phyloP scores from a whole-genome alignment of 2,888 invertebrate genomes.

The Psylliodes chrysocephalus region DNA sequence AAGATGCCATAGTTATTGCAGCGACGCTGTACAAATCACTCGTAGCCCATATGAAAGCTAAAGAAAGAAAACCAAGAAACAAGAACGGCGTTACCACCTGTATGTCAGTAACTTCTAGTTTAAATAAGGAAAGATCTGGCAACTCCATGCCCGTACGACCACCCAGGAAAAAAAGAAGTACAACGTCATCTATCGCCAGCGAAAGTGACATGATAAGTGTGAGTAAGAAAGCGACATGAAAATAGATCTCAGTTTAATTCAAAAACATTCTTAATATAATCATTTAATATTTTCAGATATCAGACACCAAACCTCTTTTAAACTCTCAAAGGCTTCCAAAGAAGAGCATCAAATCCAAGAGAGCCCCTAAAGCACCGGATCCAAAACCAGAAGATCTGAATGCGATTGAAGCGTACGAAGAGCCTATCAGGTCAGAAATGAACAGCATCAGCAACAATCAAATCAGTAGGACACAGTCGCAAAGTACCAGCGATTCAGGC shows the following conservation, averaged over 20 bases:
- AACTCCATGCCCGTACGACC: conserved; percentile 72
- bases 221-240: conserved; percentile 41
- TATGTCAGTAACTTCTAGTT: conserved; percentile 78
- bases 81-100: conserved; percentile 82
- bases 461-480: conserved; percentile 3
- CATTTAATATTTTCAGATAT: conserved; percentile 47
- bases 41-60: conserved; percentile 81
- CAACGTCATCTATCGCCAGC: conserved; percentile 70
- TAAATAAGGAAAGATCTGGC: conserved; percentile 47
- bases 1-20: conserved; percentile 91
- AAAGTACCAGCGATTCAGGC: conserved; percentile 9
- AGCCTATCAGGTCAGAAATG: conserved; percentile 48
- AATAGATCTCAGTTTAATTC: no score
- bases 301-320: conserved; percentile 61
- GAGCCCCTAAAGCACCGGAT: conserved; percentile 67
- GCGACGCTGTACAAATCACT: conserved; percentile 90
- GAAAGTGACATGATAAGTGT: conserved; percentile 68
- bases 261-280: no score
- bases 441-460: neutral
- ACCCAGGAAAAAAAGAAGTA: conserved; percentile 78
- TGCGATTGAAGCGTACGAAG: conserved; percentile 62
- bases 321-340: conserved; percentile 66
- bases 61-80: conserved; percentile 72
- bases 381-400: conserved; percentile 58
- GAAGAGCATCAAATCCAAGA: conserved; percentile 70